Base-by-base conservation (phyloP, 2,797 vertebrate genomes). In the Tachyglossus aculeatus region DNA sequence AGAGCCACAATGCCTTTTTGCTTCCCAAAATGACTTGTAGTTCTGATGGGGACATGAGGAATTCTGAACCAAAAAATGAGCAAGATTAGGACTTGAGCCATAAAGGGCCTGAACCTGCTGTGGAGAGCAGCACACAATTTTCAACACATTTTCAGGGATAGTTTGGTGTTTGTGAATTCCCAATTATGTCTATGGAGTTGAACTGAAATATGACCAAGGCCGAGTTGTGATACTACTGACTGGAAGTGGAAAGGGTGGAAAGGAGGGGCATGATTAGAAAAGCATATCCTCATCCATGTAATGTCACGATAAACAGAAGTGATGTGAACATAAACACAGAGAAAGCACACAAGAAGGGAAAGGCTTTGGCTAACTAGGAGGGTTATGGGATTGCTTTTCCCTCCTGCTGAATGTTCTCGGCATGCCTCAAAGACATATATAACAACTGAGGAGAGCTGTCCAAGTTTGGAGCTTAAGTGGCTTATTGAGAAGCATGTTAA, bases 401-500 rank as follows among this genome's bases (percentile, higher is more conserved):
- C 77, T 85, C 58, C 3, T 53, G 63, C 65, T 67, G 65, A 62
- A 71, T 50, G 38, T 48, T 48, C 31, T 24, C 62, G 48, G 59
- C 62, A 60, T 67, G 43, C 13, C 68, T 48, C 45, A 66, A 60
- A 73, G n/a, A n/a, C n/a, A n/a, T n/a, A n/a, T n/a, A n/a, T n/a
- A n/a, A n/a, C n/a, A n/a, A n/a, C n/a, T n/a, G n/a, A 63, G 74
- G 59, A 60, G 40, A 61, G 78, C 48, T 44, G 59, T 58, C 29
- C 77, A 67, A 69, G 72, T 67, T 0, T 5, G 67, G 73, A 56
- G 53, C 51, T 85, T 85, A 75, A 78, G 78, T 77, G 66, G 73
- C 68, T 80, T 78, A 80, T 71, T 81, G 82, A 83, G 63, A 53
- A 69, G 76, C 72, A 62, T 70, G 78, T 39, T 60, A 51, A 71